Evolutionary conservation across 2,113 vertebrate genomes (phyloP), one percentile per base, ranked within the genome.

Genomic region (Mus pahari): DNA sequence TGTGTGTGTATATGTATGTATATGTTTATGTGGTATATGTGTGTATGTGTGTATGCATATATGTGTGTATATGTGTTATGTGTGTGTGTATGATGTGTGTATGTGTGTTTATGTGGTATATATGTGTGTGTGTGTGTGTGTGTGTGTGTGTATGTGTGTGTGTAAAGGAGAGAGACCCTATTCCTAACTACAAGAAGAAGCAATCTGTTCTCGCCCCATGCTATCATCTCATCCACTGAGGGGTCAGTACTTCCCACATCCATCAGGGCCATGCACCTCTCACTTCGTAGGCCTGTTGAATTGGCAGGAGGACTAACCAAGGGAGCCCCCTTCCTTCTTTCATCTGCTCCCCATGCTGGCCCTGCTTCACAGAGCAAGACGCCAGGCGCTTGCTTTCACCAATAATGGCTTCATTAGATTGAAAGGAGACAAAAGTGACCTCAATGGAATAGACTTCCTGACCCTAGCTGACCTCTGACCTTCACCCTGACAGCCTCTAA

Each of bases 371-470:
- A 98, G 98, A 97, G 95, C 96, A 90, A 95, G 94, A 96, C 13
- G 96, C 98, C 78, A 75, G 97, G 98, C 97, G 92, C 94, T 97
- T 86, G 97, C 98, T 98, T 98, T 98, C 98, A 98, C 98, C 86
- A 98, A 98, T 98, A 98, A 98, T 98, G 98, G 98, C 98, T 99
- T 99, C 98, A 98, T 99, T 98, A 99, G 98, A 98, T 98, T 98
- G 98, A 98, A 98, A 98, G 98, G 98, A 98, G 98, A 98, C 94
- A 96, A 98, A 97, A 98, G 98, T 98, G 98, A 99, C 98, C 98
- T 98, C 98, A 95, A 93, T 19, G 98, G 98, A 98, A 99, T 98
- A 98, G 98, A 98, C 98, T 99, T 98, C 98, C 96, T 98, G 98
- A 99, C 98, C 98, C 98, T 97, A 98, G 98, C 98, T 98, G 98